These are phyloP conservation scores for Hydrotaea cyrtoneurina DNA, from an alignment of 2,888 invertebrate genomes.

Conservation along the genomic window DNA sequence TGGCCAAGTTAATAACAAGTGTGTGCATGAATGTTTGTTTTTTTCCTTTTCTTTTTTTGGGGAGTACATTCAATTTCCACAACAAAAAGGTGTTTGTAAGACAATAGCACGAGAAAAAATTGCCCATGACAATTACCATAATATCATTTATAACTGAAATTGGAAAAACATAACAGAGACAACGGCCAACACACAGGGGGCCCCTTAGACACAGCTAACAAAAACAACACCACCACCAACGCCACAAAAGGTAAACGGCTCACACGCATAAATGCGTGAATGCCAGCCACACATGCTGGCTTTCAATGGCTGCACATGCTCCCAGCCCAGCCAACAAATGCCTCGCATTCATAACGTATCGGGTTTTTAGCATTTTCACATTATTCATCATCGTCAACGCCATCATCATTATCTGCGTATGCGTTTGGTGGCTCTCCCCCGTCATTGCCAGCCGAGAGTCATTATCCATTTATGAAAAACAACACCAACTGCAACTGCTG, in stretches of 20 bases:
- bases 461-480: no score
- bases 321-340: neutral
- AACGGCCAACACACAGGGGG: neutral
- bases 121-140: constrained; percentile 49
- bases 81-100: constrained; percentile 2
- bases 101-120: constrained; percentile 39
- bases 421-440: neutral
- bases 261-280: constrained; percentile 35
- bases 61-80: neutral
- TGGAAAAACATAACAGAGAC: neutral
- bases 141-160: constrained; percentile 33
- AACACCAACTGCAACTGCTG: neutral
- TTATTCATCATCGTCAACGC: constrained; percentile 5
- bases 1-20: constrained; percentile 5
- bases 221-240: neutral
- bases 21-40: neutral
- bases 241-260: constrained; percentile 4
- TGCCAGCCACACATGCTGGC: neutral
- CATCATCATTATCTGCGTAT: neutral
- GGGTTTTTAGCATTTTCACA: constrained; percentile 24
- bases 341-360: neutral
- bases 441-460: neutral
- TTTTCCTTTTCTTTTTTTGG: no score
- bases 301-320: neutral
- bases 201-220: neutral